Base-by-base conservation (phyloP, 2,797 vertebrate genomes). In the Parauchenoglanis punctatus region DNA sequence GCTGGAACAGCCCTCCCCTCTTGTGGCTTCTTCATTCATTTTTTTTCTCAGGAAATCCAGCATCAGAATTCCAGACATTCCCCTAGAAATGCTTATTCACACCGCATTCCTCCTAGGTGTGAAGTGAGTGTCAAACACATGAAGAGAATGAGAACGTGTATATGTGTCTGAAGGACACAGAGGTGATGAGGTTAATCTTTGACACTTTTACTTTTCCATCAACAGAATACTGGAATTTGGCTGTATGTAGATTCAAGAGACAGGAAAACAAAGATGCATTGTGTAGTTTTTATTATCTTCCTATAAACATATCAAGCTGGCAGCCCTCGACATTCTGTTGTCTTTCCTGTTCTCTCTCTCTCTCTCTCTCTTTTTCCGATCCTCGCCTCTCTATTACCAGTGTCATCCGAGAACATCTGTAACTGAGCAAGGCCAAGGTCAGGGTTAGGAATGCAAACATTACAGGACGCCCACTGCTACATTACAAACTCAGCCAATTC, bases 41-140 rank as follows among this genome's bases (percentile, higher is more conserved):
- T 80, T 87, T 25, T 78, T 91, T 90, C 91, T 85, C 90, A 92
- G 93, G 92, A 95, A 93, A 92, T 88, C 85, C 70, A 93, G 87
- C 89, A 88, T 92, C 84, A 86, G 81, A 88, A 90, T 87, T 89
- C 87, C 65, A 87, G 84, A 88, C 84, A 85, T 89, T 86, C 90
- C 88, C 87, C 40, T n/a, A 85, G 85, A 89, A 90, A 88, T 88
- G 63, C 80, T 81, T 84, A 92, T 93, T 90, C 83, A 87, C 88
- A 85, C 49, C 75, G 86, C 86, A 90, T 83, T 88, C 88, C 87
- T 90, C 85, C 88, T 89, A 92, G 92, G 89, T 91, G 83, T 89
- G 87, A 89, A 86, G 84, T 65, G 83, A 67, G 85, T 91, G 90
- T 92, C 90, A 91, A 92, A 94, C 13, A 20, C 52, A 63, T 81